Percentiles rank a stretch among this genome's conserved stretches.
Conservation (phyloP, 2,113 vertebrate species). For the Apaloderma vittatum region DNA sequence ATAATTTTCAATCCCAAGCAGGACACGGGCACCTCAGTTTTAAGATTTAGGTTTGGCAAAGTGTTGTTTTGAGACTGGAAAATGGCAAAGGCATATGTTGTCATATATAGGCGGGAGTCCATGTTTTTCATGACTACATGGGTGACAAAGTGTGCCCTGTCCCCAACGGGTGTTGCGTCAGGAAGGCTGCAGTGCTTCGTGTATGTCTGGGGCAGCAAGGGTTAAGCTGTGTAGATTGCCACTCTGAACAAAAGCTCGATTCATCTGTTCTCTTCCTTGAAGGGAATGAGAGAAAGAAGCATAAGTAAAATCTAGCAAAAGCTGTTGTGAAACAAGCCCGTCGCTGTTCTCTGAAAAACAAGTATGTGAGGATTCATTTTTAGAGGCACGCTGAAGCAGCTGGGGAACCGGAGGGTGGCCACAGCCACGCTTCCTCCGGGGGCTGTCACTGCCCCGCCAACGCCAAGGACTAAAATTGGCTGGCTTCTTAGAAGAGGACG, state of each 20-base stretch:
- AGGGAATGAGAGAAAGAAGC: slow-evolving; percentile 44
- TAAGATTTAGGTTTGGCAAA: neutral
- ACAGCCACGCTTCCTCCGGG: neutral
- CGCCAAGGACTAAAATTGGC: slow-evolving; percentile 4
- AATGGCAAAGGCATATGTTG: neutral
- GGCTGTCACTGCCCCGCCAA: neutral
- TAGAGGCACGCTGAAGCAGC: neutral
- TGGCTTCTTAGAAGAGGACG: slow-evolving; percentile 25
- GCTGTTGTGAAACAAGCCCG: slow-evolving; percentile 60
- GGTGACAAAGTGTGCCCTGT: neutral
- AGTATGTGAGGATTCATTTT: slow-evolving; percentile 53
- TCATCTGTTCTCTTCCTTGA: slow-evolving; percentile 57
- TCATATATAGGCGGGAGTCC: neutral
- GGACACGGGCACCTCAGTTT: neutral
- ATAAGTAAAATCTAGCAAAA: slow-evolving; percentile 35
- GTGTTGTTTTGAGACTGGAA: neutral
- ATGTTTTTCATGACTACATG: neutral
- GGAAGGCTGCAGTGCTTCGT: rapidly evolving
- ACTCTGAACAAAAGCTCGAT: slow-evolving; percentile 52
- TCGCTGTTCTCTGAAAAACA: slow-evolving; percentile 59
- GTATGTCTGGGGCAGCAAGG: neutral
- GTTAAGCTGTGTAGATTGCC: slow-evolving; percentile 42
- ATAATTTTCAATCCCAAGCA: neutral
- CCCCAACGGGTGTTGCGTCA: neutral
- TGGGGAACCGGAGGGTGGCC: neutral